Evolutionary conservation across 2,888 invertebrate genomes (phyloP).

Genomic region (Pteria penguin): DNA sequence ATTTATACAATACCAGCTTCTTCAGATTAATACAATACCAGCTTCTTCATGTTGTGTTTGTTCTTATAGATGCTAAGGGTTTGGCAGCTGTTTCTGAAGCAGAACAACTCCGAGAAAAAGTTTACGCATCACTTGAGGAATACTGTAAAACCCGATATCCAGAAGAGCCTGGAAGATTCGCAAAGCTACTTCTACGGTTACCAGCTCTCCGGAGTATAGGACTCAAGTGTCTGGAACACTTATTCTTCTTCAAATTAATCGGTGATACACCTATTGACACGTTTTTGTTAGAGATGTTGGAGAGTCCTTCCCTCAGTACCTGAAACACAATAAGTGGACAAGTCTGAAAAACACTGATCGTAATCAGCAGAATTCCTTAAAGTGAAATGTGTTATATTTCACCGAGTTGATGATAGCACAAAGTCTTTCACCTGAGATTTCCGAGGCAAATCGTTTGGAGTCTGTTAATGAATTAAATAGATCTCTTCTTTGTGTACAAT

Average conservation of each 20-base stretch:
- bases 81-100: slow-evolving; percentile 85
- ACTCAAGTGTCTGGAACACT: slow-evolving; percentile 95
- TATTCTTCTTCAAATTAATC: slow-evolving; percentile 95
- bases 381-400: too few species aligned
- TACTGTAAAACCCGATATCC: slow-evolving; percentile 94
- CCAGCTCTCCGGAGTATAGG: slow-evolving; percentile 80
- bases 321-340: slow-evolving; percentile 9
- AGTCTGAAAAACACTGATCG: neutral
- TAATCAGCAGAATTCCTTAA: neutral
- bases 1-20: too few species aligned
- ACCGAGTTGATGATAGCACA: neutral
- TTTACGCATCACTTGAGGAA: slow-evolving; percentile 95
- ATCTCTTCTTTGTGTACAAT: too few species aligned
- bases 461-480: too few species aligned
- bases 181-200: slow-evolving; percentile 87
- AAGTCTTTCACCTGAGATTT: too few species aligned
- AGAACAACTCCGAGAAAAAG: slow-evolving; percentile 91
- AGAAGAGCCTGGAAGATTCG: slow-evolving; percentile 95
- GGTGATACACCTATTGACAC: slow-evolving; percentile 92
- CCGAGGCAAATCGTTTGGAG: too few species aligned
- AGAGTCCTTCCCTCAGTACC: slow-evolving; percentile 58
- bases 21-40: too few species aligned
- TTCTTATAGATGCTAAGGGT: slow-evolving; percentile 95
- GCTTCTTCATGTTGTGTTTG: too few species aligned
- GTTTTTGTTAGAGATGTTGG: slow-evolving; percentile 82